Evolutionary conservation across 2,797 vertebrate genomes (phyloP).

Genomic region (Picus viridis): DNA sequence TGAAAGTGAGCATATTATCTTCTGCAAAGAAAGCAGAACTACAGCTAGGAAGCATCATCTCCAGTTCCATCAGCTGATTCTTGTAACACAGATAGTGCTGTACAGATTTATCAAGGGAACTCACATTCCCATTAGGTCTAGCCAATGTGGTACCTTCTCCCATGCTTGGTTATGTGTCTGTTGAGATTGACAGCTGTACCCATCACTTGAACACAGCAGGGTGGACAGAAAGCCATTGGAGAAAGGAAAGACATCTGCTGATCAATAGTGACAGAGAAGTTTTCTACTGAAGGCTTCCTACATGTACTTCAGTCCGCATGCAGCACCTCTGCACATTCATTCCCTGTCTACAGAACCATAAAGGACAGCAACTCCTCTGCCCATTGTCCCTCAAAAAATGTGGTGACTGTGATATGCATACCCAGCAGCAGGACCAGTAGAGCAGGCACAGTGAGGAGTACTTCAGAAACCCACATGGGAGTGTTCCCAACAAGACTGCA

Average conservation of each 20-base stretch:
- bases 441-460: background rate
- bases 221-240: background rate
- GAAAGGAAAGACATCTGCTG: background rate
- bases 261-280: rapidly evolving
- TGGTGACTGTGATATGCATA: rapidly evolving
- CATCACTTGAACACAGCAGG: background rate
- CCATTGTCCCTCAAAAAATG: rapidly evolving
- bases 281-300: background rate
- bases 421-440: background rate
- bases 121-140: background rate
- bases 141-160: background rate
- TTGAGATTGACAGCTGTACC: background rate
- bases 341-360: background rate
- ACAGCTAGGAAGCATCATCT: background rate
- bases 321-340: background rate
- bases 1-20: background rate
- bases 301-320: background rate
- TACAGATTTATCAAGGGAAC: background rate
- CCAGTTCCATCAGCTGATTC: background rate
- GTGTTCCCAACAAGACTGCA: background rate
- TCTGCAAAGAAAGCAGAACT: background rate
- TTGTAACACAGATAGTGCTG: background rate
- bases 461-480: background rate
- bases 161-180: background rate
- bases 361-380: background rate